Percentiles rank a stretch among this genome's conserved stretches.
These are phyloP conservation scores for Eretmochelys imbricata DNA, from an alignment of 2,113 vertebrate species.

Conservation along the genomic window DNA sequence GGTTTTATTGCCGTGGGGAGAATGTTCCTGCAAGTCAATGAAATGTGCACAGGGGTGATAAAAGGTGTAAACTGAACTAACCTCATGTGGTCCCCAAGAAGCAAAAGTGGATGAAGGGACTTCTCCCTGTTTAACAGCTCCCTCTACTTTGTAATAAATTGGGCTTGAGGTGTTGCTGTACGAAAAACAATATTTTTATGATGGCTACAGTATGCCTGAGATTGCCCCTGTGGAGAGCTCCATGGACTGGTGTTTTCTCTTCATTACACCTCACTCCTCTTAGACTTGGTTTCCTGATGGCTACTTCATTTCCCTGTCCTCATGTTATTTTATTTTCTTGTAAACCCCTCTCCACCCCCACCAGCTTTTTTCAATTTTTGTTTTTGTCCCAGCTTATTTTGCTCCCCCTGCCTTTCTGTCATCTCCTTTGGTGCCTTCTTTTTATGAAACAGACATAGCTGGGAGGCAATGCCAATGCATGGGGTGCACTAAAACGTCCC, in stretches of 20 bases:
- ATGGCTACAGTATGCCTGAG: slow-evolving; percentile 49
- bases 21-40: slow-evolving; percentile 46
- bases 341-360: neutral
- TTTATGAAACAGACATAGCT: neutral
- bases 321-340: slow-evolving; percentile 46
- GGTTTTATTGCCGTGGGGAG: slow-evolving; percentile 57
- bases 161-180: slow-evolving; percentile 61
- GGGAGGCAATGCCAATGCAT: neutral
- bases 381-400: neutral
- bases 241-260: slow-evolving; percentile 62
- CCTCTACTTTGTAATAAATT: slow-evolving; percentile 48
- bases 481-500: neutral
- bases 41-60: slow-evolving; percentile 23
- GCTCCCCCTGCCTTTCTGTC: neutral
- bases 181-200: slow-evolving; percentile 68
- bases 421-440: neutral
- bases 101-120: slow-evolving; percentile 45
- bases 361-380: neutral
- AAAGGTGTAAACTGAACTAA: slow-evolving; percentile 73
- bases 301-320: slow-evolving; percentile 23
- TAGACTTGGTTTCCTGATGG: slow-evolving; percentile 60
- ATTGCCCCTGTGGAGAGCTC: slow-evolving; percentile 17
- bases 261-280: slow-evolving; percentile 51
- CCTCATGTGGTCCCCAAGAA: slow-evolving; percentile 60
- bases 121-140: slow-evolving; percentile 26